Evolutionary conservation across 2,797 vertebrate genomes (phyloP), one percentile per base, ranked within the genome.

Genomic region (Protosalanx chinensis): DNA sequence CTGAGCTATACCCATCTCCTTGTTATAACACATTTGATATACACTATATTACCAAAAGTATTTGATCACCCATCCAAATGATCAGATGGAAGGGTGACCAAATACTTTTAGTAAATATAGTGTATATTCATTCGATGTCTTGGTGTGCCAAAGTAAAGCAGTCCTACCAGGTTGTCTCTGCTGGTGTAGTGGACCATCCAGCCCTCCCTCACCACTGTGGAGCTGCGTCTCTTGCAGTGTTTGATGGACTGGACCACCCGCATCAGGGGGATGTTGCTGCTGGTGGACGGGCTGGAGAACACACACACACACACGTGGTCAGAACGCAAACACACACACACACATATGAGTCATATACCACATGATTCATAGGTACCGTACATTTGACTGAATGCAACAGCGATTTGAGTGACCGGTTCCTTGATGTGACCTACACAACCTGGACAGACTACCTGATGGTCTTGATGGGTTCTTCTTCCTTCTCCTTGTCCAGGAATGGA

Each of bases 401-500:
- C 10, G 37, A 8, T 41, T 41, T 41, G 37, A 8, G 37, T 41
- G 7, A 41, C 37, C 37, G 1, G 37, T 46, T 12, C 41, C 41
- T 46, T 5, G 5, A 16, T 16, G 51, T 56, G 18, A 51, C 49
- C 49, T 51, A 18, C 15, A 13, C 49, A 18, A 4, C 49, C 16
- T 37, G 35, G 35, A 23, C 61, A n/a, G 29, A 33, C 33, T 89
- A 98, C 97, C 96, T 98, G 78, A 98, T 98, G 33, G 95, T 93
- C 88, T 97, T 97, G 72, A 97, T 91, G 74, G 94, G 90, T 85
- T 98, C 96, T 81, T 98, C 97, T 68, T 98, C 96, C 87, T 96
- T 96, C 78, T 98, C 96, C 72, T 92, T 89, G 70, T 98, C 96
- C 18, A 95, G 88, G 70, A 97, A 94, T 23, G 94, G 93, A 0